A percentile compares a stretch with the other conserved stretches of the same genome.
Conservation (phyloP, 2,888 invertebrate genomes). For the Euclidia mi region DNA sequence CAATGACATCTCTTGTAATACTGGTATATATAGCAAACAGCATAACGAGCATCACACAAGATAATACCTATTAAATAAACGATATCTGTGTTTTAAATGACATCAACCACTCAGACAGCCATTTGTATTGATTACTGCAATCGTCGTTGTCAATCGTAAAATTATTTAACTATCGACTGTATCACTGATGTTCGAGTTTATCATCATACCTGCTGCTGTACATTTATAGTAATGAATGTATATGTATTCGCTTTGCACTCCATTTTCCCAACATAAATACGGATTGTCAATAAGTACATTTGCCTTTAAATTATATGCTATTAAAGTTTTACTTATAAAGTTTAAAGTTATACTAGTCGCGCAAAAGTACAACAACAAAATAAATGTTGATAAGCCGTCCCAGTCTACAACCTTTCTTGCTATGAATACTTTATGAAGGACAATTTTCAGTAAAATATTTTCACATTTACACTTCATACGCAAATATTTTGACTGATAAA, state of each 20-base stretch:
- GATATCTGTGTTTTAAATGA: slow-evolving; percentile 6
- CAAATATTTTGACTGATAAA: not conserved
- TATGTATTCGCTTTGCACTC: too few species aligned
- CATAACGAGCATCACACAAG: too few species aligned
- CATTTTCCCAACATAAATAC: too few species aligned
- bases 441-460: slow-evolving; percentile 3
- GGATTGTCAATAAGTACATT: too few species aligned
- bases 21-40: too few species aligned
- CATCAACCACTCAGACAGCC: slow-evolving; percentile 12
- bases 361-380: not conserved
- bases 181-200: slow-evolving; percentile 10
- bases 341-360: too few species aligned
- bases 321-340: too few species aligned
- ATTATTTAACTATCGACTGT: slow-evolving; percentile 10
- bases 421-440: slow-evolving; percentile 2
- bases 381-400: not conserved
- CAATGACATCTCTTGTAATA: too few species aligned
- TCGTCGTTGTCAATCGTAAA: too few species aligned
- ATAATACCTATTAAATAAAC: too few species aligned
- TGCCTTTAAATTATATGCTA: too few species aligned
- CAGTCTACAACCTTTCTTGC: not conserved
- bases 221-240: slow-evolving; percentile 1
- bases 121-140: slow-evolving; percentile 25
- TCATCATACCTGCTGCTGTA: slow-evolving; percentile 4
- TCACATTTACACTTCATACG: not conserved